A percentile compares a stretch with the other conserved stretches of the same genome.
These are phyloP conservation scores for Ramphastos sulfuratus DNA, from an alignment of 2,113 vertebrate genomes.

Conservation along the genomic window DNA sequence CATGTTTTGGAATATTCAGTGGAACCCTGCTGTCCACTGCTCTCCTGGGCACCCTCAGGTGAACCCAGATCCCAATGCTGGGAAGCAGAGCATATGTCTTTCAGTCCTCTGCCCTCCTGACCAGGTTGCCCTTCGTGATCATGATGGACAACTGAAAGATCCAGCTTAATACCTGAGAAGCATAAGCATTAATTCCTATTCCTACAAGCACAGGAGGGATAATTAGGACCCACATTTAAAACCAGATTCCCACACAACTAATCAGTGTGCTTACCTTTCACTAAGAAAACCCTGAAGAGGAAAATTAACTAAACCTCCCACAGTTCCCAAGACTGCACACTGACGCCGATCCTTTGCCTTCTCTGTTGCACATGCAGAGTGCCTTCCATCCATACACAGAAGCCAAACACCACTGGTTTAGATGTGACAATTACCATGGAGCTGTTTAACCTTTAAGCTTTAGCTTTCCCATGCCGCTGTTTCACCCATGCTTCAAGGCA, in stretches of 20 bases:
- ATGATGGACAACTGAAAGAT: neutral
- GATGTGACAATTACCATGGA: neutral
- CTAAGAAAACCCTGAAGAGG: neutral
- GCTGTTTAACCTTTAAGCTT: neutral
- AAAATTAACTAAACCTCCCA: neutral
- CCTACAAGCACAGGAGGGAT: neutral
- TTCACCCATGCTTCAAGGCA: neutral
- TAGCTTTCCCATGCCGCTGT: neutral
- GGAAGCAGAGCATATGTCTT: neutral
- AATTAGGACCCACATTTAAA: neutral
- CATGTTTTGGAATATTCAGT: neutral
- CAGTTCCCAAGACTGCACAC: neutral
- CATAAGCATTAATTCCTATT: neutral
- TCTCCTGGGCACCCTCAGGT: neutral
- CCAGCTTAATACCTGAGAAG: neutral
- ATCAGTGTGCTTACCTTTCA: neutral
- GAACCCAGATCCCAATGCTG: accelerated
- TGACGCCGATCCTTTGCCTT: neutral
- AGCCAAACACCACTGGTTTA: neutral
- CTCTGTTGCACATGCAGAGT: neutral
- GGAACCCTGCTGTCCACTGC: neutral
- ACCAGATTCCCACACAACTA: neutral
- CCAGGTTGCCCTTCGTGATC: neutral
- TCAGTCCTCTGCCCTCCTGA: neutral
- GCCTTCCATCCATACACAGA: neutral